These are phyloP conservation scores for Cliona cf. orientalis DNA, from an alignment of 37 sponge, comb jelly and placozoan genomes.

Conservation along the genomic window DNA sequence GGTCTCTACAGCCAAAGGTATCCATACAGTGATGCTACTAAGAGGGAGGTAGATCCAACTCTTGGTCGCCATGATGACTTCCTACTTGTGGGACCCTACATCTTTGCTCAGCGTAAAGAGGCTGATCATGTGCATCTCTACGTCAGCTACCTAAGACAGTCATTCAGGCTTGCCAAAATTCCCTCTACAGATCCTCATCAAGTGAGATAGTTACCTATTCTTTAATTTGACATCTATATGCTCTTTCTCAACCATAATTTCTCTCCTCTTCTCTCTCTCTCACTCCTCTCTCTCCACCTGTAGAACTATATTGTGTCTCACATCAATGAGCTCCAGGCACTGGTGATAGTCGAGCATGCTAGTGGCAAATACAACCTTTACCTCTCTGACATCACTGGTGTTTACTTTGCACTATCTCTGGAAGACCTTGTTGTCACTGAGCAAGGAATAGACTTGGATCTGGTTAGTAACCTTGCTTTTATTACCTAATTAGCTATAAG, in stretches of 20 bases:
- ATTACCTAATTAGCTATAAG: no score
- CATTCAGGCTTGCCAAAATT: slow-evolving; percentile 39
- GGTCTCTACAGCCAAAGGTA: slow-evolving; percentile 29
- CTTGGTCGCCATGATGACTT: slow-evolving; percentile 61
- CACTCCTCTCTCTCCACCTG: not conserved
- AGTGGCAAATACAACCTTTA: slow-evolving; percentile 64
- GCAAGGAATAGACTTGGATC: slow-evolving; percentile 35
- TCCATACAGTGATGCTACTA: slow-evolving; percentile 28
- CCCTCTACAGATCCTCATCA: slow-evolving; percentile 44
- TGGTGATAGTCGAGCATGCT: slow-evolving; percentile 62
- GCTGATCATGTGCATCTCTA: not conserved
- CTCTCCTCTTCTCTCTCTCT: not conserved
- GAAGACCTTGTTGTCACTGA: slow-evolving; percentile 24
- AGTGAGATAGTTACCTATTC: slow-evolving; percentile 7
- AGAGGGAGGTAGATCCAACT: slow-evolving; percentile 55
- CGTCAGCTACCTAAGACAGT: slow-evolving; percentile 44
- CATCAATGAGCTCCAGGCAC: slow-evolving; percentile 50
- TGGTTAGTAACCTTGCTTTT: slow-evolving; percentile 11
- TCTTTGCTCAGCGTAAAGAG: slow-evolving; percentile 54
- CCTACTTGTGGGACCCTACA: slow-evolving; percentile 49
- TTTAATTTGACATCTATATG: not conserved
- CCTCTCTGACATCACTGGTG: slow-evolving; percentile 73
- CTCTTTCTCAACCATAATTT: not conserved
- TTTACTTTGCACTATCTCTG: slow-evolving; percentile 72
- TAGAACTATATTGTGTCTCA: slow-evolving; percentile 56